These are phyloP conservation scores for Lumbricus terrestris DNA, from an alignment of 2,888 invertebrate genomes.

Conservation along the genomic window DNA sequence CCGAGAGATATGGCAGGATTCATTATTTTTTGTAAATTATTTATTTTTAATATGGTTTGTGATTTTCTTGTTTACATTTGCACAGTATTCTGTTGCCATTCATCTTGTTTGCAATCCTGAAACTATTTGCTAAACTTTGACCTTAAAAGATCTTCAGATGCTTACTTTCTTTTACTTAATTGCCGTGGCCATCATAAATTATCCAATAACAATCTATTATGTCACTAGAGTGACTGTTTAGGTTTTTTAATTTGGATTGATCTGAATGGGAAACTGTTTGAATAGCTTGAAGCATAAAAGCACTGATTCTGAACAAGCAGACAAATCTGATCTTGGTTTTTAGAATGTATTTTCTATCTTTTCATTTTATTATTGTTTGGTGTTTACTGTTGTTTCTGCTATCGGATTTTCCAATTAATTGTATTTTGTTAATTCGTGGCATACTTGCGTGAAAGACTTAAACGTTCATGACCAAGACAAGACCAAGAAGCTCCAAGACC, in stretches of 20 bases:
- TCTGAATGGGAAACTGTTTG: not conserved
- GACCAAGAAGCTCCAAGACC: no score
- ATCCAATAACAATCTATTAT: not conserved
- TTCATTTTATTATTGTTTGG: not conserved
- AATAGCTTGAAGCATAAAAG: not conserved
- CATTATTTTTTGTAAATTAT: not conserved
- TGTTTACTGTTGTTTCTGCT: not conserved
- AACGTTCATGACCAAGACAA: no score
- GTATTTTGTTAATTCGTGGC: no score
- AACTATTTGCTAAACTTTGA: not conserved
- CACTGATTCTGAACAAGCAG: not conserved
- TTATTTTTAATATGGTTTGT: not conserved
- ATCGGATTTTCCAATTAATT: not conserved
- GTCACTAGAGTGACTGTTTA: not conserved
- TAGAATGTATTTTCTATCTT: not conserved
- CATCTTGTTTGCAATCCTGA: not conserved
- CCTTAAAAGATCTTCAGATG: no score
- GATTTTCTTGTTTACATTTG: not conserved
- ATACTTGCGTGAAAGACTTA: no score
- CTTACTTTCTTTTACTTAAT: no score
- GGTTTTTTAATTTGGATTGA: not conserved
- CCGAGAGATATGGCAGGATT: no score
- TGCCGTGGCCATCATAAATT: no score
- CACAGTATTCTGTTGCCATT: not conserved
- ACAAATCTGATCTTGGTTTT: not conserved